These are phyloP conservation scores for Tenthredo amoena DNA, from an alignment of 2,888 invertebrate species.

Conservation along the genomic window DNA sequence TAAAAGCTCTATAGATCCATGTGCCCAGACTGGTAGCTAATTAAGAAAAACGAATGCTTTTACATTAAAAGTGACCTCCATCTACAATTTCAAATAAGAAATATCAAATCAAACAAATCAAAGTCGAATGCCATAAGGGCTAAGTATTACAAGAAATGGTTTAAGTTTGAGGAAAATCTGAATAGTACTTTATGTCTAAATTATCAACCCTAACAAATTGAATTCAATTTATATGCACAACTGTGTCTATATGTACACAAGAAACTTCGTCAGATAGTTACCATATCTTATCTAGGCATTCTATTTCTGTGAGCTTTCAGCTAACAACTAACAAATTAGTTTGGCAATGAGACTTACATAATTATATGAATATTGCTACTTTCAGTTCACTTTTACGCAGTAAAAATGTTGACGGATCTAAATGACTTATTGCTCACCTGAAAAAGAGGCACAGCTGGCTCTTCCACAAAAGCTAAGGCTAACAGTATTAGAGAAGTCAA, in stretches of 20 bases:
- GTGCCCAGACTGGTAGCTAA: constrained; percentile 88
- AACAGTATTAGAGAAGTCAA: constrained; percentile 87
- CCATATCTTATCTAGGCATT: constrained; percentile 32
- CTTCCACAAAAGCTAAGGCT: constrained; percentile 88
- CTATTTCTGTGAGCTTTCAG: neutral
- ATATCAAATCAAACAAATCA: neutral
- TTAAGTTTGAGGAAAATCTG: neutral
- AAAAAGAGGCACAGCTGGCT: constrained; percentile 88
- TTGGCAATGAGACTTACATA: neutral
- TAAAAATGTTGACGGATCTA: neutral
- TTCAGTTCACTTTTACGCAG: no score
- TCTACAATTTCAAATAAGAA: constrained; percentile 11
- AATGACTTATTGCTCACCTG: constrained; percentile 78
- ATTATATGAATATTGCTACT: neutral
- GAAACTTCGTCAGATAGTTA: neutral
- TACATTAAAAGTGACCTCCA: neutral
- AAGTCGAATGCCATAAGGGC: neutral
- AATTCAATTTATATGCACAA: neutral
- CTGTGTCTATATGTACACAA: neutral
- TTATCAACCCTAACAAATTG: neutral
- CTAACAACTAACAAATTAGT: neutral
- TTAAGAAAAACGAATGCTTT: constrained; percentile 60
- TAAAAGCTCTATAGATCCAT: constrained; percentile 89
- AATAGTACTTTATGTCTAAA: neutral
- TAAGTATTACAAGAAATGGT: neutral